A percentile compares a stretch with the other conserved stretches of the same genome.
Conservation (phyloP, 2,888 invertebrate genomes). For the Sarcophaga caerulescens region DNA sequence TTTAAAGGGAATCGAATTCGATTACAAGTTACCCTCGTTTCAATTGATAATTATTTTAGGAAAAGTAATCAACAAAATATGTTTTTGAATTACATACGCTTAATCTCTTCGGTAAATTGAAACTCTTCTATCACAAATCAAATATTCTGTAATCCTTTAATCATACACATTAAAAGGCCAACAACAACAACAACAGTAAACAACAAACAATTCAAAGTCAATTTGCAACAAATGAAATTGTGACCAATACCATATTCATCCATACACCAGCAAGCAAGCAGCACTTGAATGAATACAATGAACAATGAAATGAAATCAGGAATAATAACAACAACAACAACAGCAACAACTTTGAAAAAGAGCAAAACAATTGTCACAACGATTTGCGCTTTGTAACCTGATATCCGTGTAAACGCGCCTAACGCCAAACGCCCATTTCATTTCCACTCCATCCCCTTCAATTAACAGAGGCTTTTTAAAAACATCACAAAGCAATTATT, state of each 20-base stretch:
- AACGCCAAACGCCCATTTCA: constrained; percentile 60
- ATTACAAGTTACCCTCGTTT: background rate
- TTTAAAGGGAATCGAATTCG: too few species aligned
- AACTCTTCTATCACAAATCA: constrained; percentile 64
- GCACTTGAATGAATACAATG: constrained; percentile 5
- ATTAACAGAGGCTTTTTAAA: constrained; percentile 72
- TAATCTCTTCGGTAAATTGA: constrained; percentile 63
- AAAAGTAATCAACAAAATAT: constrained; percentile 66
- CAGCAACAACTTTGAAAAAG: constrained; percentile 63
- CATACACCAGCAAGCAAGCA: constrained; percentile 67
- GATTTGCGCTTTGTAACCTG: constrained; percentile 81
- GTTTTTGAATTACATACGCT: constrained; percentile 54
- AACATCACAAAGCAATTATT: constrained; percentile 79
- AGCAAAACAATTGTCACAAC: constrained; percentile 74
- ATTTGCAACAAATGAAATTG: constrained; percentile 66
- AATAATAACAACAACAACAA: constrained; percentile 73
- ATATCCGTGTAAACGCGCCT: constrained; percentile 80
- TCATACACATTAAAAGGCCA: constrained; percentile 57
- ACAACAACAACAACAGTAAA: background rate
- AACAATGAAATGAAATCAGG: constrained; percentile 71
- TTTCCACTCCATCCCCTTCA: constrained; percentile 76
- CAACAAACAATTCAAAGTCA: constrained; percentile 60
- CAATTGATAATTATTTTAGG: constrained; percentile 41
- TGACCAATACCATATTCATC: constrained; percentile 71
- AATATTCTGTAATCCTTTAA: constrained; percentile 66